Conservation (phyloP, 2,113 vertebrate genomes). For the Laticauda colubrina region DNA sequence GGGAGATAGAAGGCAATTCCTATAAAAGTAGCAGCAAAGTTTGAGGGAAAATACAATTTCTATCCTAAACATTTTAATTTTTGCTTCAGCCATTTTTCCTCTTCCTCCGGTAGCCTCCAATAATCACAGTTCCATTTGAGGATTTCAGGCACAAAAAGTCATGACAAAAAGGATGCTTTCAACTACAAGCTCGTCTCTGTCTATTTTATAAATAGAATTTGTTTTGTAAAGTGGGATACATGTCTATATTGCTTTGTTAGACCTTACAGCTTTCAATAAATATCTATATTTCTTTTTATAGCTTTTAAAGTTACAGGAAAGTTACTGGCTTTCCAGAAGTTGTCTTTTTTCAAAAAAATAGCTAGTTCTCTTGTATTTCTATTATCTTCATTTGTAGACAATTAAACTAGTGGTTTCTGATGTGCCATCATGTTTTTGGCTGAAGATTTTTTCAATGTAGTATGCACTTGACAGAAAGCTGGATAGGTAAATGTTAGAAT, state of each 20-base stretch:
- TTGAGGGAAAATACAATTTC: not conserved
- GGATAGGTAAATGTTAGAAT: not conserved
- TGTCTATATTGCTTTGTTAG: not conserved
- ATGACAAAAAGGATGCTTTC: not conserved
- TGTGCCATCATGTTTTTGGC: constrained; percentile 15
- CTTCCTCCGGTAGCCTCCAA: not conserved
- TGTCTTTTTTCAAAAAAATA: constrained; percentile 1
- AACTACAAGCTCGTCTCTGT: not conserved
- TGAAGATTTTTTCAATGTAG: not conserved
- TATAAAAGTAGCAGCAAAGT: not conserved
- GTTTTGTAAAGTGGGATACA: not conserved
- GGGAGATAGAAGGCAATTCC: not conserved
- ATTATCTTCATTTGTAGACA: constrained; percentile 18
- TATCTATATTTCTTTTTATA: not conserved
- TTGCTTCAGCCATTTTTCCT: not conserved
- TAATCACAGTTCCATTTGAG: not conserved
- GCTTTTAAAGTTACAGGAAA: not conserved
- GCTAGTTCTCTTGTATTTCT: not conserved
- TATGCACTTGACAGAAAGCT: not conserved
- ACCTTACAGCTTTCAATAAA: not conserved
- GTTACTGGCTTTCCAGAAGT: constrained; percentile 13
- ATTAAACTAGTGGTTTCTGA: constrained; percentile 3
- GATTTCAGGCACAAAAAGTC: not conserved
- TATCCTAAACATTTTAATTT: not conserved
- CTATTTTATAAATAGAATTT: not conserved